Evolutionary conservation across 2,888 invertebrate species (phyloP), one percentile per base, ranked within the genome.

Genomic region (Rhaphigaster nebulosa): DNA sequence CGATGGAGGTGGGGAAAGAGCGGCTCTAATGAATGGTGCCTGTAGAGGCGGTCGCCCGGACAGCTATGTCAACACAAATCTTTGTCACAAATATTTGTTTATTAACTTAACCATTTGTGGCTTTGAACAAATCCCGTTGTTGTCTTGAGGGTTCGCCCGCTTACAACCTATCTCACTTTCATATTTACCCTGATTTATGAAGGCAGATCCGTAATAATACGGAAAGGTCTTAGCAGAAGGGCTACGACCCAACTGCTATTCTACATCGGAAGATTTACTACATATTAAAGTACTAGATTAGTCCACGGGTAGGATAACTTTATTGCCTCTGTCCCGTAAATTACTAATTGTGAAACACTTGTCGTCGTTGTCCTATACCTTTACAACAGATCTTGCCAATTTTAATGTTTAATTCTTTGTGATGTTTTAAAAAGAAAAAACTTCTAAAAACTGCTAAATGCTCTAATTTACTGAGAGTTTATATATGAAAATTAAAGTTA

Each of bases 91-190:
- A 84, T 50, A 84, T 84, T 84, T 84, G 84, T 50, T 84, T 84
- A 84, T 84, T 45, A 84, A 84, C 84, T 84, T 45, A 84, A 50
- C 45, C 84, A 84, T 84, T 84, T 84, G 84, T 45, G 84, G 26
- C 84, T 84, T 84, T 84, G 84, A 84, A 84, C 84, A 84, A 84
- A 84, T 84, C n/a, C 84, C 45, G 84, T 84, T 84, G 84, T 84
- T 45, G 84, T 26, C 84, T n/a, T 18, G 45, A 15, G n/a, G 26
- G 41, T 13, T 50, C 45, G 84, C 84, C 84, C 20, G 38, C 45
- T 84, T n/a, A 84, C 45, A n/a, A 84, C 45, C 5, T 80, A 80
- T 84, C 84, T 84, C 26, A 84, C 84, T 84, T 84, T 84, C 84
- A 84, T 84, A 84, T 84, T 84, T 84, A 84, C 84, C n/a, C 26